Evolutionary conservation across 2,113 vertebrate genomes (phyloP), one percentile per base, ranked within the genome.

Genomic region (Hoplias malabaricus): DNA sequence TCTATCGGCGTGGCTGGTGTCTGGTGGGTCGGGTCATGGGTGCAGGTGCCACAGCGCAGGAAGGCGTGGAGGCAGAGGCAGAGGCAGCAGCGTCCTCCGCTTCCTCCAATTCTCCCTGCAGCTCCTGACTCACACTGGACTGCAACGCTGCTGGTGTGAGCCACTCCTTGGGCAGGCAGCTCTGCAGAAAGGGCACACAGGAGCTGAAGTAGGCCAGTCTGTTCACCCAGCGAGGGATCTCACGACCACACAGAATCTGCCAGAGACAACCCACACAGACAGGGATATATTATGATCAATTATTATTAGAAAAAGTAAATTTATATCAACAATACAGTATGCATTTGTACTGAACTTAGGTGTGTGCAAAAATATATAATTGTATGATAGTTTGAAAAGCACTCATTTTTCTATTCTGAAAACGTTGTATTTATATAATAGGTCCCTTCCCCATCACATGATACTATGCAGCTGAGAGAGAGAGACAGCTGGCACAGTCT

Each of bases 181-280:
- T 98, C 94, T 99, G 98, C 14, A 99, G 95, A 83, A 99, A 99
- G 2, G 97, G 97, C 83, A 99, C 98, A 34, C 98, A 99, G 77
- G 98, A 98, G 91, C 98, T 99, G 94, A 99, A 98, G 93, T 99
- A 99, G 86, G 98, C 98, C 76, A 99, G 94, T 29, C 98, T 94
- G 89, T 99, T 99, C 79, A 99, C 96, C 97, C 98, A 99, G 84
- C 96, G 97, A 53, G 98, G 97, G 88, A 97, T 96, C 91, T 99
- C 96, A 77, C 97, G 94, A 81, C 98, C 98, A 73, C 98, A 99
- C 36, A 99, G 94, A 87, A 98, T 97, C 98, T 99, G 80, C 0
- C 36, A 61, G 4, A 70, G 19, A 53, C 38, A 16, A 4, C 21
- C 5, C 7, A 36, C 21, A 31, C 25, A 65, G 38, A 66, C 5